Base-by-base conservation (phyloP, 2,113 vertebrate genomes). In the Synodontis membranacea region DNA sequence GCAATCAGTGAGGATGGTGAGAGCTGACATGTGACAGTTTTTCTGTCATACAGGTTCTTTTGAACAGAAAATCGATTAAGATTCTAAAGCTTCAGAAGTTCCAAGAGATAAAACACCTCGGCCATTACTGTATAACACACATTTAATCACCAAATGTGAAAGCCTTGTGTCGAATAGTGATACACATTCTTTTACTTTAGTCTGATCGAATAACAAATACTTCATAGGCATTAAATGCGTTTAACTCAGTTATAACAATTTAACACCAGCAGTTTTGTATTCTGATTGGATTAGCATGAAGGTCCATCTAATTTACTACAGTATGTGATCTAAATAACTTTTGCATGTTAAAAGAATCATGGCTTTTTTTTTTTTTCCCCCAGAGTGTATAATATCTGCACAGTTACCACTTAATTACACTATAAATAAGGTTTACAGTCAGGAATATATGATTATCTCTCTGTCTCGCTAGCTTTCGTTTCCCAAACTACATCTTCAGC, bases 1-100 rank as follows among this genome's bases (percentile, higher is more conserved):
- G 37, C 37, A 52, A 68, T 46, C 64, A 87, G 23, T 37, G 68
- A 80, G 34, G 56, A 54, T 25, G 76, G 76, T 86, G 34, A 68
- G 84, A n/a, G 60, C 8, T 6, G 52, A 78, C 17, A 34, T 34
- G 11, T 15, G n/a, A 79, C 31, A 25, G n/a, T 31, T 25, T 64
- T 60, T 28, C 23, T 28, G 9, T 31, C 14, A 17, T 70, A 68
- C 34, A 68, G 17, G 5, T 37, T 6, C 64, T 37, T 68, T 37
- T 68, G 34, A 68, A 68, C 31, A 5, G 10, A n/a, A 66, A 19
- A 19, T 62, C 5, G n/a, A 66, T 19, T 5, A 37, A 37, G 7
- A 70, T 39, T 9, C 39, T 21, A 9, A 70, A 15, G 12, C 14
- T 66, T 34, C 60, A n/a, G 2, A 66, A 64, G 62, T 68, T 68